These are phyloP conservation scores for Neopipo cinnamomea DNA, from an alignment of 2,113 vertebrate species.

Conservation along the genomic window DNA sequence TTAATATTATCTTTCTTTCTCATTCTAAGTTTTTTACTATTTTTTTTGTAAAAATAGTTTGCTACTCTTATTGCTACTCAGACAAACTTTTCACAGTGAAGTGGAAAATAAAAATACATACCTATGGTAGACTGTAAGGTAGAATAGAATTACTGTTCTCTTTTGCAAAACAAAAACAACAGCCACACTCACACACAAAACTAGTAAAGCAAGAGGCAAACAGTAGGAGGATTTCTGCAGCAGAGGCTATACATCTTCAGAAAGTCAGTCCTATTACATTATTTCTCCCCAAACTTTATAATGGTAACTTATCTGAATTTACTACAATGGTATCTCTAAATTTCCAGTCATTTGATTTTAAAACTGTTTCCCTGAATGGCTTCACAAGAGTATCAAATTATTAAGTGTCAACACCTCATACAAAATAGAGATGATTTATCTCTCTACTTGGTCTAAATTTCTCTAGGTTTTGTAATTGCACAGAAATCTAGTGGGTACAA, in stretches of 20 bases:
- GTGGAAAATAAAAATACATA: neutral
- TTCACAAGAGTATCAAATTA: conserved; percentile 61
- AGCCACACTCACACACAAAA: neutral
- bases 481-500: conserved; percentile 36
- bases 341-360: conserved; percentile 45
- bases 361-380: conserved; percentile 13
- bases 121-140: neutral
- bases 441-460: conserved; percentile 24
- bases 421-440: conserved; percentile 52
- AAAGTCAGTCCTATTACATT: neutral
- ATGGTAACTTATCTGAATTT: neutral
- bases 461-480: conserved; percentile 22
- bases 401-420: conserved; percentile 51
- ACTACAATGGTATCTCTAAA: conserved; percentile 20
- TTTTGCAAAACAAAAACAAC: neutral
- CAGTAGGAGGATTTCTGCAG: neutral
- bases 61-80: neutral
- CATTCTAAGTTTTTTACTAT: conserved; percentile 8
- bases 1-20: neutral
- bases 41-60: neutral
- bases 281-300: neutral
- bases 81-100: neutral
- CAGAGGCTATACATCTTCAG: neutral
- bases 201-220: neutral
- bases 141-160: neutral